Conservation (phyloP, 2,888 invertebrate species). For the Agrenia bidenticulata region DNA sequence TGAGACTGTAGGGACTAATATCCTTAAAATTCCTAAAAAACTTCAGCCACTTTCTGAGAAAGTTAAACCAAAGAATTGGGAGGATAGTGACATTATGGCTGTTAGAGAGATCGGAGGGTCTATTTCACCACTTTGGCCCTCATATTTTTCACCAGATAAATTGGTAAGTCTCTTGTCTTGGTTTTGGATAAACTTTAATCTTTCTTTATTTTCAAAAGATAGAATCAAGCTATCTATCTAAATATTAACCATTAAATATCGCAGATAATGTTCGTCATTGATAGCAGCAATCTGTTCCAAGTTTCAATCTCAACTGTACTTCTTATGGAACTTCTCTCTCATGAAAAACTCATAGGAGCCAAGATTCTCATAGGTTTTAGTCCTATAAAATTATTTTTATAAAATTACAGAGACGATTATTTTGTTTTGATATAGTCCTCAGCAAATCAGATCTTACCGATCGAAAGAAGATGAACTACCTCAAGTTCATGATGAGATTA, state of each 20-base stretch:
- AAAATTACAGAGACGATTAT: no score
- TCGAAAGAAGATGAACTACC: constrained; percentile 83
- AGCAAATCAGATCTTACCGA: constrained; percentile 85
- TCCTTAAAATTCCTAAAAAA: constrained; percentile 64
- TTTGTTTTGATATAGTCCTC: no score
- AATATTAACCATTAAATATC: constrained; percentile 10
- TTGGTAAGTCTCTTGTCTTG: constrained; percentile 40
- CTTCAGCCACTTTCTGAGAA: constrained; percentile 55
- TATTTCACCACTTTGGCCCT: constrained; percentile 79
- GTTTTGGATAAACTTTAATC: background rate
- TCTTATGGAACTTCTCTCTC: constrained; percentile 73
- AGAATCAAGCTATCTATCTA: background rate
- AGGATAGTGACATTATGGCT: constrained; percentile 60
- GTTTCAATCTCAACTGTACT: constrained; percentile 81
- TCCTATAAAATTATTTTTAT: no score
- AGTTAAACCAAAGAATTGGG: constrained; percentile 54
- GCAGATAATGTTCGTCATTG: constrained; percentile 74
- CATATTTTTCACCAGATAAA: constrained; percentile 62
- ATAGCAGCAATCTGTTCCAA: constrained; percentile 81
- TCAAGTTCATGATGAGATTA: constrained; percentile 77
- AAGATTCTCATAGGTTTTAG: constrained; percentile 70
- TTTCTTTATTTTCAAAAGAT: background rate
- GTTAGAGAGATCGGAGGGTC: constrained; percentile 77
- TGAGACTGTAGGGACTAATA: constrained; percentile 76
- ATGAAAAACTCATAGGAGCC: constrained; percentile 60